Conservation (phyloP, 2,113 vertebrate genomes). For the Cavia aperea region DNA sequence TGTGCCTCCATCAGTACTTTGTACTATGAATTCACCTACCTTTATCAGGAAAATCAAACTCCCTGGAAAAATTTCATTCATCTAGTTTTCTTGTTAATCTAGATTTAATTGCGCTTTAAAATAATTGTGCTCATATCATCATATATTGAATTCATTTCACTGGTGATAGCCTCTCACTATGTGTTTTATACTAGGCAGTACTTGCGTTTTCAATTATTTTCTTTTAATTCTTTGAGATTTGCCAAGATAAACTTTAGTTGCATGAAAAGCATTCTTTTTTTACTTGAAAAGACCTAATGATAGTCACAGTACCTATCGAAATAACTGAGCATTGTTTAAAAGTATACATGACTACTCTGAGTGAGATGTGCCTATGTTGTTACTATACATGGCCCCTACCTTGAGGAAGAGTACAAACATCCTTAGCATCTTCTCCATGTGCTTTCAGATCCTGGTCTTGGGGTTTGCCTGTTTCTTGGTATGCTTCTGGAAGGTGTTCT, state of each 20-base stretch:
- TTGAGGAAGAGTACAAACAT: constrained; percentile 14
- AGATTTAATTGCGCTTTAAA: background rate
- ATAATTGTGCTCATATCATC: constrained; percentile 2
- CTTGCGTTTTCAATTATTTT: constrained; percentile 33
- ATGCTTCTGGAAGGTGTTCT: constrained; percentile 15
- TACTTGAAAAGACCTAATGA: background rate
- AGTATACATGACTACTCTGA: background rate
- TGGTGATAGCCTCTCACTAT: background rate
- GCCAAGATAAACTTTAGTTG: background rate
- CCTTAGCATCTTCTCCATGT: constrained; percentile 17
- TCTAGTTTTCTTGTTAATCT: constrained; percentile 30
- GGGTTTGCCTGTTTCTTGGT: constrained; percentile 22
- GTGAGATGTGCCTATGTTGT: background rate
- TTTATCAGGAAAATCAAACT: constrained; percentile 32
- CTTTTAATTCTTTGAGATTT: constrained; percentile 50
- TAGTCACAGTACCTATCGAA: background rate
- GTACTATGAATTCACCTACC: background rate
- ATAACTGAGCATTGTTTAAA: background rate
- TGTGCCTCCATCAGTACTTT: background rate
- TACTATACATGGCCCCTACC: constrained; percentile 36
- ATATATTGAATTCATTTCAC: constrained; percentile 12
- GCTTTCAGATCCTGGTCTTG: background rate
- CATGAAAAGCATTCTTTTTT: constrained; percentile 31
- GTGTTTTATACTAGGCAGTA: background rate
- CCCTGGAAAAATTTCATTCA: background rate